phyloP scores from a whole-genome alignment of 2,797 vertebrate genomes.

The Argya squamiceps region DNA sequence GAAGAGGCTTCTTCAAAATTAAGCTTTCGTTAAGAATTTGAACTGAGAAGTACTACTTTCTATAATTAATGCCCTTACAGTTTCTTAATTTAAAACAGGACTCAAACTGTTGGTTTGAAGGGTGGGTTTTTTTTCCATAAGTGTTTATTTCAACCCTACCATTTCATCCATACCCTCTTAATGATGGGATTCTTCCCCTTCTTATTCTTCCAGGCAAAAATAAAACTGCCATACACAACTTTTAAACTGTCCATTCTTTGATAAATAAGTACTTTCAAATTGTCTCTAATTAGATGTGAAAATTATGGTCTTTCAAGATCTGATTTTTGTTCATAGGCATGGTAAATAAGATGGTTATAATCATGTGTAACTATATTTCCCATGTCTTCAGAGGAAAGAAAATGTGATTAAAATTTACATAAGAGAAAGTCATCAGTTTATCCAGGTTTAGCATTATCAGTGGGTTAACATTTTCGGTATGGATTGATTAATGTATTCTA shows the following conservation, averaged over 20 bases:
- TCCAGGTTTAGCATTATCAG: background rate
- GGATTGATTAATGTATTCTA: background rate
- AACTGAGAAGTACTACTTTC: background rate
- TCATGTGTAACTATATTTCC: background rate
- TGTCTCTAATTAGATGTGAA: background rate
- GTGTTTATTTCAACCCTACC: background rate
- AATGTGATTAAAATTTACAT: background rate
- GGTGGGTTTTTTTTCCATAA: fast-evolving
- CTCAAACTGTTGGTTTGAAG: background rate
- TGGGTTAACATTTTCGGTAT: background rate
- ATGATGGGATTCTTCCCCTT: background rate
- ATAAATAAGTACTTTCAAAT: background rate
- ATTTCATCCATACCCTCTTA: background rate
- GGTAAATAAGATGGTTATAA: background rate
- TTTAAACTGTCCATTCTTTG: background rate
- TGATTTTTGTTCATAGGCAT: background rate
- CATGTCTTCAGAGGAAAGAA: background rate
- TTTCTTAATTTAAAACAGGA: background rate
- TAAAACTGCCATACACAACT: background rate
- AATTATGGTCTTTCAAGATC: background rate
- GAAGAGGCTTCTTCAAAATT: background rate
- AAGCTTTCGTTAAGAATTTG: background rate
- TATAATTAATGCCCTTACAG: background rate
- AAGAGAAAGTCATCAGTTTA: background rate
- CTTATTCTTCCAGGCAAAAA: background rate